Conservation (phyloP, 2,888 invertebrate genomes). For the Trichacis sp. region DNA sequence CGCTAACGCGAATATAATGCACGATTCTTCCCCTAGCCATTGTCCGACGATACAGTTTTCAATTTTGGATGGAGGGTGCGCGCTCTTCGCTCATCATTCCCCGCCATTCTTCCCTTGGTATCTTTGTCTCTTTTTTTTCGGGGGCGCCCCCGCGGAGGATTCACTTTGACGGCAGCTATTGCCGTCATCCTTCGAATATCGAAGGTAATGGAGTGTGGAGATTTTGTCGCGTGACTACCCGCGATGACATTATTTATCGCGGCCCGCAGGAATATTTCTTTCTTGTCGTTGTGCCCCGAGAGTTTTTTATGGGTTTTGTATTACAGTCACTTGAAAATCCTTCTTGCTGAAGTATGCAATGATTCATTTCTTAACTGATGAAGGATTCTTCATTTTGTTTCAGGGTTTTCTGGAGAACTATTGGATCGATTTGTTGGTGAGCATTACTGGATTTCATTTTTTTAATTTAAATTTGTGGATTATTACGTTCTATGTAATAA, state of each 20-base stretch:
- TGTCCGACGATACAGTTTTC: slow-evolving; percentile 41
- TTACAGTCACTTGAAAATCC: too few relatives aligned
- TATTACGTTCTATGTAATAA: too few relatives aligned
- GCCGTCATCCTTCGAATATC: slow-evolving; percentile 46
- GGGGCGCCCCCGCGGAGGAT: slow-evolving; percentile 17
- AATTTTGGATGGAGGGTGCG: slow-evolving; percentile 41
- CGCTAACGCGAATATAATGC: slow-evolving; percentile 44
- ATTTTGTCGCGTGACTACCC: slow-evolving; percentile 54
- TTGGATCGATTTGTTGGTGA: too few relatives aligned
- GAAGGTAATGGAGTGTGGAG: slow-evolving; percentile 64
- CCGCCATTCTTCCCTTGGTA: slow-evolving; percentile 11
- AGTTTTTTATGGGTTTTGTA: too few relatives aligned
- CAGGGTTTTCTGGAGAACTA: too few relatives aligned
- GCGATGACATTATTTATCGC: slow-evolving; percentile 57
- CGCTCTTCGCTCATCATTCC: slow-evolving; percentile 8
- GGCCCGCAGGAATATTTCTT: slow-evolving; percentile 39
- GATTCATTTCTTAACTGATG: too few relatives aligned
- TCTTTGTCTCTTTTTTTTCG: slow-evolving; percentile 29
- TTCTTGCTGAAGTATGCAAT: too few relatives aligned
- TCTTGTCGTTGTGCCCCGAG: too few relatives aligned
- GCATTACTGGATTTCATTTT: too few relatives aligned
- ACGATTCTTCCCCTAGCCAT: slow-evolving; percentile 18
- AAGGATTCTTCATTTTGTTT: too few relatives aligned
- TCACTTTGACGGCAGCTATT: slow-evolving; percentile 38
- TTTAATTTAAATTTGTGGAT: too few relatives aligned